These are phyloP conservation scores for Stigmatopora nigra DNA, from an alignment of 2,113 vertebrate genomes.

Conservation along the genomic window DNA sequence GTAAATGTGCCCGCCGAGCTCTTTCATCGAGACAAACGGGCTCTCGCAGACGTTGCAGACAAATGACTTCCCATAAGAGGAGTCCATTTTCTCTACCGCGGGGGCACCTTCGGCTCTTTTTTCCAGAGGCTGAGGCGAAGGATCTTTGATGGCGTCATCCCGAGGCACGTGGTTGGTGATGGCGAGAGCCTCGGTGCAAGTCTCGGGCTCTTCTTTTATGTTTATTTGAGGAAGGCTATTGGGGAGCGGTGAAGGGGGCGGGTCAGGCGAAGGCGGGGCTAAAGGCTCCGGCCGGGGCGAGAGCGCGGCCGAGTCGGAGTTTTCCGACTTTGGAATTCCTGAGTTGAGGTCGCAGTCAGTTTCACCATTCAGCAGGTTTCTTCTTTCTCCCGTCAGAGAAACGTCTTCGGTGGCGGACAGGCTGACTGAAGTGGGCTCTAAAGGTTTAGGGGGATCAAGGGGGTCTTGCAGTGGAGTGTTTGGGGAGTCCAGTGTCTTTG, in stretches of 20 bases:
- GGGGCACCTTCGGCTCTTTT: conserved; percentile 30
- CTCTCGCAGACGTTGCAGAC: conserved; percentile 94
- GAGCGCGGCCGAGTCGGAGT: conserved; percentile 33
- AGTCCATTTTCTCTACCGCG: conserved; percentile 47
- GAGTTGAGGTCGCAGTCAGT: conserved; percentile 32
- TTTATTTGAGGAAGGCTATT: conserved; percentile 12
- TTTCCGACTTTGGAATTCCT: conserved; percentile 32
- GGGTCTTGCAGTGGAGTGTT: conserved; percentile 32
- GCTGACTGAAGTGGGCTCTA: conserved; percentile 9
- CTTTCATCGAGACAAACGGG: conserved; percentile 91
- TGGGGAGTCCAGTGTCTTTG: conserved; percentile 32
- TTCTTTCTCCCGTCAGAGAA: conserved; percentile 14
- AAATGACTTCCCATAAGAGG: conserved; percentile 82
- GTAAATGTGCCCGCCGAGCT: conserved; percentile 84
- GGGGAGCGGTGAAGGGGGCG: conserved; percentile 14
- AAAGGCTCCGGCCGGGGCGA: conserved; percentile 47
- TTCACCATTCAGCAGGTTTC: conserved; percentile 36
- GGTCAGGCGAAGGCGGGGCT: conserved; percentile 31
- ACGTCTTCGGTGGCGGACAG: conserved; percentile 10
- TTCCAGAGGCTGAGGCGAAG: conserved; percentile 28
- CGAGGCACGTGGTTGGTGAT: conserved; percentile 20
- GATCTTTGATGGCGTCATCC: background rate
- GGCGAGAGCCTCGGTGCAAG: conserved; percentile 19
- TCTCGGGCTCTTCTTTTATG: conserved; percentile 52
- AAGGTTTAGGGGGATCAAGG: conserved; percentile 15